phyloP scores from a whole-genome alignment of 1,140 invertebrate genomes.

The Drosophila littoralis region DNA sequence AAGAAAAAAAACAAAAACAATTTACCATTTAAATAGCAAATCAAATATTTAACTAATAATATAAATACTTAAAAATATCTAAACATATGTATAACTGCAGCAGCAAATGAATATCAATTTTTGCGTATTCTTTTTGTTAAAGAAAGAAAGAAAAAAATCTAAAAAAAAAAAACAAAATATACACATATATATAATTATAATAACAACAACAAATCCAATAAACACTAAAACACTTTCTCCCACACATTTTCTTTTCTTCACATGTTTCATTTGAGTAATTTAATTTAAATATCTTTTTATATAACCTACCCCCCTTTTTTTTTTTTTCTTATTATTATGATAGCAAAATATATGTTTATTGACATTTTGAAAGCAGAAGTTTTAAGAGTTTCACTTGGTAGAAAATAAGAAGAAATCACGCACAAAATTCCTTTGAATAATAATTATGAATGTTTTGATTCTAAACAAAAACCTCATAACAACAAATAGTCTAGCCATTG shows the following conservation, averaged over 20 bases:
- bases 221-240: slow-evolving; percentile 6
- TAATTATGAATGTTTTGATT: neutral
- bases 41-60: slow-evolving; percentile 48
- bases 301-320: neutral
- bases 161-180: slow-evolving; percentile 7
- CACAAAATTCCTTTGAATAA: slow-evolving; percentile 14
- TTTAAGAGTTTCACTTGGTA: slow-evolving; percentile 28
- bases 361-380: neutral
- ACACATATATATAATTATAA: slow-evolving; percentile 6
- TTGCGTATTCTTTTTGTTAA: slow-evolving; percentile 21
- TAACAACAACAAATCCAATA: neutral
- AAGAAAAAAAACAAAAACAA: slow-evolving; percentile 12
- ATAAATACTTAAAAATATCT: slow-evolving; percentile 39
- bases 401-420: slow-evolving; percentile 27
- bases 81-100: slow-evolving; percentile 34
- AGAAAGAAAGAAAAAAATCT: slow-evolving; percentile 4
- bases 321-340: neutral
- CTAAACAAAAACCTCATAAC: neutral
- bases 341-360: slow-evolving; percentile 8
- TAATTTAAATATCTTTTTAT: neutral
- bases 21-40: slow-evolving; percentile 68
- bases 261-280: neutral
- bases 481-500: neutral
- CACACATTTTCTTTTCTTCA: neutral
- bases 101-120: slow-evolving; percentile 21